Conservation (phyloP, 2,797 vertebrate genomes). For the Coilia nasus region DNA sequence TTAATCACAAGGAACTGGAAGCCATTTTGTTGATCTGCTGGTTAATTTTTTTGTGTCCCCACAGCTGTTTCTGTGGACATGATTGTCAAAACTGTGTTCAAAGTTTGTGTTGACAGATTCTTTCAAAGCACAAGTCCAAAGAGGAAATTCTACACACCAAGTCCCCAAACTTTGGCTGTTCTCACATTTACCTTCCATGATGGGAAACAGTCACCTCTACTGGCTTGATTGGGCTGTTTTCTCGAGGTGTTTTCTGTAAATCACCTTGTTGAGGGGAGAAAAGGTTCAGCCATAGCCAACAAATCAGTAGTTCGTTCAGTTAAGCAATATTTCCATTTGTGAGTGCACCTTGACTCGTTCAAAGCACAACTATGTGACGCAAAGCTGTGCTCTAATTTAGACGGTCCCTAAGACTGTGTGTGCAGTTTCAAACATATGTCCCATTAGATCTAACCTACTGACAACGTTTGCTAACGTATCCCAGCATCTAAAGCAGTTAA, state of each 20-base stretch:
- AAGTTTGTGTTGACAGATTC: slow-evolving; percentile 16
- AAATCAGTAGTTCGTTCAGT: slow-evolving; percentile 4
- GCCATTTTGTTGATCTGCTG: slow-evolving; percentile 5
- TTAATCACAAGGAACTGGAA: slow-evolving; percentile 11
- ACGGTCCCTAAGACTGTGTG: neutral
- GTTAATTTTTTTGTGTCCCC: neutral
- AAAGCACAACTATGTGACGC: neutral
- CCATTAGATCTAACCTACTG: neutral
- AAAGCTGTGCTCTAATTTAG: neutral
- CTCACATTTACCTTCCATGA: slow-evolving; percentile 3
- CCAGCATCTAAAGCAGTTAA: slow-evolving; percentile 1
- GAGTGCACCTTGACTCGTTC: slow-evolving; percentile 19
- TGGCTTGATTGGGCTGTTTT: neutral
- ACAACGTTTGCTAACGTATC: neutral
- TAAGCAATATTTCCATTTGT: slow-evolving; percentile 23
- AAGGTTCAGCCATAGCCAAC: neutral
- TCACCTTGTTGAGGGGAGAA: neutral
- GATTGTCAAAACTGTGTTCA: slow-evolving; percentile 9
- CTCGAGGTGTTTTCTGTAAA: neutral
- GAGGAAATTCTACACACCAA: slow-evolving; percentile 28
- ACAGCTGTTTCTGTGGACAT: slow-evolving; percentile 10
- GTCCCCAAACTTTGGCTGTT: slow-evolving; percentile 1
- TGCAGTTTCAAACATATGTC: neutral
- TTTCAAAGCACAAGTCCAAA: slow-evolving; percentile 41
- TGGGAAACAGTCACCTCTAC: neutral